phyloP scores from a whole-genome alignment of 2,113 vertebrate genomes.

The Gallinago jamesoni region DNA sequence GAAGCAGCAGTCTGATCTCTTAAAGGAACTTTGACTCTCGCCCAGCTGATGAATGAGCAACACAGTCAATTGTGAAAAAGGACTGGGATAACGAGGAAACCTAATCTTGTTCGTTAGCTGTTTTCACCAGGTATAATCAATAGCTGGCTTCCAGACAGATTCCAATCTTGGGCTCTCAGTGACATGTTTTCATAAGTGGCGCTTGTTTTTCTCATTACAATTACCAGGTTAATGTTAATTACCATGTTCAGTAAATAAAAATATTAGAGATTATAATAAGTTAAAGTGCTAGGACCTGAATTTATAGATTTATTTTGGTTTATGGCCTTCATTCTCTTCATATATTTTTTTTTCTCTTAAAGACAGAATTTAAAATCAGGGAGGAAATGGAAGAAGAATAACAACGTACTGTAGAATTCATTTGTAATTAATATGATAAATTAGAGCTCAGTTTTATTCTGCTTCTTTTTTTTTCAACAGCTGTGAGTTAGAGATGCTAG shows the following conservation, averaged over 20 bases:
- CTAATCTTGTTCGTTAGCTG: neutral
- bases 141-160: neutral
- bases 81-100: neutral
- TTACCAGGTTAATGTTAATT: neutral
- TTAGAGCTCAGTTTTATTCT: neutral
- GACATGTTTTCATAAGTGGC: neutral
- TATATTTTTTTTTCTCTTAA: neutral
- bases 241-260: neutral
- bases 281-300: neutral
- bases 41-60: constrained; percentile 1
- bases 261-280: neutral
- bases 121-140: neutral
- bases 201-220: neutral
- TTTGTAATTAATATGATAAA: neutral
- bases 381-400: neutral
- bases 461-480: neutral
- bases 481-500: neutral
- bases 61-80: neutral
- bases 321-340: neutral
- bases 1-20: neutral
- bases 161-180: neutral
- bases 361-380: neutral
- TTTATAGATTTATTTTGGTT: neutral
- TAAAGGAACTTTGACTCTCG: neutral
- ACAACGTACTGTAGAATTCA: neutral